Conservation (phyloP, 2,113 vertebrate species). For the Galeopterus variegatus region DNA sequence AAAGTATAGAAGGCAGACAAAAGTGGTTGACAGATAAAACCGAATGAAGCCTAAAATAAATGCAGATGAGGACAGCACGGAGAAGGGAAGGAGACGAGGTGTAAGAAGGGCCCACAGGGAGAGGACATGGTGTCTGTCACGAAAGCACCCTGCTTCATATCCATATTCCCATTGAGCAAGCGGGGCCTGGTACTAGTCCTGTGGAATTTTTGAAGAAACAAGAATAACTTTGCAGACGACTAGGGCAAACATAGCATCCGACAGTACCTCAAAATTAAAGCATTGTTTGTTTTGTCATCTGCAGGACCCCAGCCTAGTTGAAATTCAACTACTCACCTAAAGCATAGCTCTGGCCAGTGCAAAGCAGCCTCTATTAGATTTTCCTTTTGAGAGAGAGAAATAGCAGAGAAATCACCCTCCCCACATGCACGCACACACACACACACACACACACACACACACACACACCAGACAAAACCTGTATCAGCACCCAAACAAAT, state of each 20-base stretch:
- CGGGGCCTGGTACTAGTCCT: neutral
- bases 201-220: neutral
- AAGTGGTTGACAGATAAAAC: neutral
- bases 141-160: neutral
- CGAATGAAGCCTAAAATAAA: neutral
- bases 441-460: neutral
- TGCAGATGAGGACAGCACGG: neutral
- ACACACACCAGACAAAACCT: neutral
- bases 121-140: neutral
- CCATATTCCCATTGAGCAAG: rapidly evolving
- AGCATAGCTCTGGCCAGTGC: neutral
- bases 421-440: neutral
- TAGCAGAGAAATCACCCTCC: neutral
- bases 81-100: neutral
- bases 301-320: neutral
- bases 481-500: neutral
- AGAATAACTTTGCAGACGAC: neutral
- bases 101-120: neutral
- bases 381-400: neutral
- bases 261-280: neutral
- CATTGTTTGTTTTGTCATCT: neutral
- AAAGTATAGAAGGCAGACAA: neutral
- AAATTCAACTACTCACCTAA: neutral
- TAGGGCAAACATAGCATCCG: neutral
- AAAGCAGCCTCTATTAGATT: neutral